Evolutionary conservation across 2,888 invertebrate genomes (phyloP).

Genomic region (Phrixothrix hirtus): DNA sequence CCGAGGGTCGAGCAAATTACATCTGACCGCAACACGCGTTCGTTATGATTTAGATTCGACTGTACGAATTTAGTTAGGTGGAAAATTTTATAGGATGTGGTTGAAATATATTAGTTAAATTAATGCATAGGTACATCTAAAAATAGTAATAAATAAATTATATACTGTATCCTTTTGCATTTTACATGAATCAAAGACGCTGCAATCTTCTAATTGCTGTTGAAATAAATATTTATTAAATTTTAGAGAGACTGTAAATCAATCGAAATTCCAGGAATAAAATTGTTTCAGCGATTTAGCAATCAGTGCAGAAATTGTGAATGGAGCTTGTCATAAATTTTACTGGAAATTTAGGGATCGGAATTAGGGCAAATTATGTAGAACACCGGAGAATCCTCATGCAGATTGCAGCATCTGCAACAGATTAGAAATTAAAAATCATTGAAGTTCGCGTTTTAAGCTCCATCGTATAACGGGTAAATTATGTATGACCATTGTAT

Average conservation of each 20-base stretch:
- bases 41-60: slow-evolving; percentile 31
- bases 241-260: neutral
- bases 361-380: neutral
- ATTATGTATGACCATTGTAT: no score
- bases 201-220: no score
- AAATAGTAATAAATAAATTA: no score
- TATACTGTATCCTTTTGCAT: no score
- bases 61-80: slow-evolving; percentile 28
- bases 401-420: neutral
- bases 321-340: neutral
- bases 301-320: neutral
- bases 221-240: neutral
- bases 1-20: slow-evolving; percentile 34
- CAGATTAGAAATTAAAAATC: neutral
- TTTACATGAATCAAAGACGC: no score
- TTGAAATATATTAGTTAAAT: slow-evolving; percentile 7
- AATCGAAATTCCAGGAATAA: neutral
- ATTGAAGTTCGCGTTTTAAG: no score
- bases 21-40: slow-evolving; percentile 25
- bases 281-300: neutral
- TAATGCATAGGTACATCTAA: slow-evolving; percentile 3
- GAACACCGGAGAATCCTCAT: neutral
- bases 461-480: no score
- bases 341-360: neutral
- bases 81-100: slow-evolving; percentile 29